phyloP scores from a whole-genome alignment of 2,113 vertebrate genomes.

The Acanthisitta chloris region DNA sequence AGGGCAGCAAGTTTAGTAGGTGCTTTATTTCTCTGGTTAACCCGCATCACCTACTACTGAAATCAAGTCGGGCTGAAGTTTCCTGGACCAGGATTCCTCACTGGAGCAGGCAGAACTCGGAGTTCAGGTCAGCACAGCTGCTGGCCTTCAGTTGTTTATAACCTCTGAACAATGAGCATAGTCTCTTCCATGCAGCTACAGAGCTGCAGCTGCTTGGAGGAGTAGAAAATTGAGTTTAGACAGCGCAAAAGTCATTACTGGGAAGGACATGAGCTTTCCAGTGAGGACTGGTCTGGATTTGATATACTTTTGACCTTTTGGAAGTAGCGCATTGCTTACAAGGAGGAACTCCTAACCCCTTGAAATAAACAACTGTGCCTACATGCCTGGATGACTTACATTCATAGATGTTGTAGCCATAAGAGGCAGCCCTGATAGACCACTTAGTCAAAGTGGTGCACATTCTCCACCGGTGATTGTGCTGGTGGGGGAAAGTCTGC shows the following conservation, averaged over 20 bases:
- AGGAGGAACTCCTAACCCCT: background rate
- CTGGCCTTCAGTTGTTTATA: background rate
- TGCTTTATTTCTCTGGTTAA: background rate
- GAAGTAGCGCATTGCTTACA: background rate
- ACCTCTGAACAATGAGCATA: background rate
- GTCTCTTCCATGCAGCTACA: background rate
- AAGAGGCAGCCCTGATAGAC: background rate
- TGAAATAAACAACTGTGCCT: background rate
- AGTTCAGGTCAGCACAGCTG: background rate
- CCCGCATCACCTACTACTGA: background rate
- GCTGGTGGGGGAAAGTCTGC: background rate
- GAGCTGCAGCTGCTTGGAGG: slow-evolving; percentile 44
- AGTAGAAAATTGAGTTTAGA: background rate
- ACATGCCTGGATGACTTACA: background rate
- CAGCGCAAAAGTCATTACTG: background rate
- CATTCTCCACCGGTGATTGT: background rate
- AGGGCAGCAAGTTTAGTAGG: background rate
- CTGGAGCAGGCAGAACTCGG: background rate
- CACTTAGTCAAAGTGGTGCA: background rate
- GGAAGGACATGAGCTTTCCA: background rate
- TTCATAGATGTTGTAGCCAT: background rate
- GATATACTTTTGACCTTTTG: background rate
- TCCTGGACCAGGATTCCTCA: background rate
- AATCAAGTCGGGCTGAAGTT: background rate
- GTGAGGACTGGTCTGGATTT: background rate